Percentiles rank a stretch among this genome's conserved stretches.
Evolutionary conservation across 2,888 invertebrate species (phyloP).

Genomic region (Euzetes globulus): DNA sequence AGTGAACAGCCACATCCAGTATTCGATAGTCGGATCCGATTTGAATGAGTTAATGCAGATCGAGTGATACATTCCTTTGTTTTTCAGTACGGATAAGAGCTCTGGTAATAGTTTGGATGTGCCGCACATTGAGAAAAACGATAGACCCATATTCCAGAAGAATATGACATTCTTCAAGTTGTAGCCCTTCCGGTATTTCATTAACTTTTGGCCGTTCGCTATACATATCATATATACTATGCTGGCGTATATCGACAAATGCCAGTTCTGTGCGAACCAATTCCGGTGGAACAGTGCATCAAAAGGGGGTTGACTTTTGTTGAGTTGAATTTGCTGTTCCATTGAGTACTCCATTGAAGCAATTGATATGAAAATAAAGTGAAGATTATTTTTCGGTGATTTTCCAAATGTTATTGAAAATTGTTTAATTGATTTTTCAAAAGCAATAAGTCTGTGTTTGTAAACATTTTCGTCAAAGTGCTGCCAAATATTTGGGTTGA

Average conservation of each 20-base stretch:
- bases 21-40: background rate
- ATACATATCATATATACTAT: constrained; percentile 10
- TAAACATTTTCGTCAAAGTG: background rate
- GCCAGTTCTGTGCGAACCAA: constrained; percentile 13
- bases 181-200: constrained; percentile 1
- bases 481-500: background rate
- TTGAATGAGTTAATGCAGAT: constrained; percentile 4
- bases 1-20: too few relatives aligned
- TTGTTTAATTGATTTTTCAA: too few relatives aligned
- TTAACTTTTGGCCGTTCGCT: constrained; percentile 14
- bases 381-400: too few relatives aligned
- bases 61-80: constrained; percentile 5
- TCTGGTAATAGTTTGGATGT: background rate
- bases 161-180: background rate
- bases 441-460: too few relatives aligned
- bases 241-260: constrained; percentile 21
- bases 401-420: too few relatives aligned
- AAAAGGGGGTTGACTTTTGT: background rate
- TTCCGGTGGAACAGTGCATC: background rate
- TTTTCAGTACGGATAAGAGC: background rate
- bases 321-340: background rate
- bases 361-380: too few relatives aligned
- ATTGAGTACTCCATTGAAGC: background rate
- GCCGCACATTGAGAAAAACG: background rate
- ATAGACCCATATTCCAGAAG: background rate